phyloP scores from a whole-genome alignment of 1,140 invertebrate species.

The Trinorchestia longiramus region DNA sequence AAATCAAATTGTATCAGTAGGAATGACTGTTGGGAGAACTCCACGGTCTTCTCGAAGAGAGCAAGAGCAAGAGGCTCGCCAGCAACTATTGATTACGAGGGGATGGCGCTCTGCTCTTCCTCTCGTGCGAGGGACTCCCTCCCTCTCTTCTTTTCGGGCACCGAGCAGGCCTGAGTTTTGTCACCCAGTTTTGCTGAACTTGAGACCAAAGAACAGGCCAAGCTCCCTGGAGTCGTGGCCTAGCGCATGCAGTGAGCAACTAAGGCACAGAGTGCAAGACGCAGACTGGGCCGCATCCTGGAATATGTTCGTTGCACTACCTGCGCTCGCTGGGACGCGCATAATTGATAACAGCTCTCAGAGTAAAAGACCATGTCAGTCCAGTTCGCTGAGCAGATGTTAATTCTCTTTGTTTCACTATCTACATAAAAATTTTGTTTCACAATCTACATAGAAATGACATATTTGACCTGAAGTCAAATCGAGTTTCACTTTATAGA shows the following conservation, averaged over 20 bases:
- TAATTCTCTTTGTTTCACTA: not conserved
- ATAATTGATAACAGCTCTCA: not conserved
- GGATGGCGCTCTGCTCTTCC: not conserved
- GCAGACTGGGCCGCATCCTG: not conserved
- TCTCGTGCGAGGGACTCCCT: not conserved
- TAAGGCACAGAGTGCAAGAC: not conserved
- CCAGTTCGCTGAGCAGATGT: not conserved
- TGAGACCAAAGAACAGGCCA: not conserved
- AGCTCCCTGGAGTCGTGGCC: not conserved
- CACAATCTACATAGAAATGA: not conserved
- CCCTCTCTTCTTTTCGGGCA: not conserved
- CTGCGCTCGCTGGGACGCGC: not conserved
- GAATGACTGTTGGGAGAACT: not conserved
- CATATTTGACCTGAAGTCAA: too few relatives aligned
- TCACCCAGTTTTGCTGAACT: not conserved
- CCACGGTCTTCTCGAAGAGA: not conserved
- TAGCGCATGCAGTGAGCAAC: not conserved
- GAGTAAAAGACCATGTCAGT: not conserved
- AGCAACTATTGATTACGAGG: constrained; percentile 7
- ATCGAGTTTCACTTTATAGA: too few relatives aligned
- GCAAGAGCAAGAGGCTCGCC: constrained; percentile 14
- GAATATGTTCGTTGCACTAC: not conserved
- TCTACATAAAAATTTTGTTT: not conserved
- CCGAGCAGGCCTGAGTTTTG: not conserved
- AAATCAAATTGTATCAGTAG: not conserved